These are phyloP conservation scores for Papilio gigon DNA, from an alignment of 2,888 invertebrate genomes.

Conservation along the genomic window DNA sequence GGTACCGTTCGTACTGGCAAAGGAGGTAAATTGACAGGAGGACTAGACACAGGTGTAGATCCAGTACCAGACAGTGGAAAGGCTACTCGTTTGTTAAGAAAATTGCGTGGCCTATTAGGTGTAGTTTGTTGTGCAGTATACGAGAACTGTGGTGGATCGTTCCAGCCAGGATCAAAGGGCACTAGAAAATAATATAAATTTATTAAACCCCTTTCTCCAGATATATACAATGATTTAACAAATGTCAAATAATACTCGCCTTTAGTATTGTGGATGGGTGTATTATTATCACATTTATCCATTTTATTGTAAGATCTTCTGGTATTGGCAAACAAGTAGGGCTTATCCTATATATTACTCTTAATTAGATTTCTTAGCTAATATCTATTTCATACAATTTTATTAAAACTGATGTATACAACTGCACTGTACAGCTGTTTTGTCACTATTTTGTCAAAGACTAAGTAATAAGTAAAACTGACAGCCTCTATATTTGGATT, in stretches of 20 bases:
- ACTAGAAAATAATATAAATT: slow-evolving; percentile 53
- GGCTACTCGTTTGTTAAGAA: slow-evolving; percentile 81
- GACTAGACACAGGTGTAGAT: slow-evolving; percentile 48
- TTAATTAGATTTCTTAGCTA: neutral
- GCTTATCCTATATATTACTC: neutral
- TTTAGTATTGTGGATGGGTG: slow-evolving; percentile 50
- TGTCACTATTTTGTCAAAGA: neutral
- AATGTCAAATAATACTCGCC: slow-evolving; percentile 47
- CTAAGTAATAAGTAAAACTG: too few relatives aligned
- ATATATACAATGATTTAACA: slow-evolving; percentile 8
- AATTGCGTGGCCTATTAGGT: slow-evolving; percentile 71
- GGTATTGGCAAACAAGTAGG: neutral
- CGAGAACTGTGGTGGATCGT: slow-evolving; percentile 80
- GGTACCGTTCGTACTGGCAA: slow-evolving; percentile 54
- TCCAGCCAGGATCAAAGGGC: slow-evolving; percentile 81
- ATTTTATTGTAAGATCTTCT: slow-evolving; percentile 44
- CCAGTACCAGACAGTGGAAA: slow-evolving; percentile 69
- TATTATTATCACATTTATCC: slow-evolving; percentile 55
- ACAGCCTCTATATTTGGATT: too few relatives aligned
- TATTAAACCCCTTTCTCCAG: neutral
- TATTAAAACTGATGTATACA: too few relatives aligned
- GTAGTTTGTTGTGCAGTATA: slow-evolving; percentile 70
- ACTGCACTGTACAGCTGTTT: slow-evolving; percentile 9
- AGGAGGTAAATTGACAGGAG: slow-evolving; percentile 60
- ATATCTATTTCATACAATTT: neutral